Conservation (phyloP, 1,140 invertebrate genomes). For the Conopomorpha cramerella region DNA sequence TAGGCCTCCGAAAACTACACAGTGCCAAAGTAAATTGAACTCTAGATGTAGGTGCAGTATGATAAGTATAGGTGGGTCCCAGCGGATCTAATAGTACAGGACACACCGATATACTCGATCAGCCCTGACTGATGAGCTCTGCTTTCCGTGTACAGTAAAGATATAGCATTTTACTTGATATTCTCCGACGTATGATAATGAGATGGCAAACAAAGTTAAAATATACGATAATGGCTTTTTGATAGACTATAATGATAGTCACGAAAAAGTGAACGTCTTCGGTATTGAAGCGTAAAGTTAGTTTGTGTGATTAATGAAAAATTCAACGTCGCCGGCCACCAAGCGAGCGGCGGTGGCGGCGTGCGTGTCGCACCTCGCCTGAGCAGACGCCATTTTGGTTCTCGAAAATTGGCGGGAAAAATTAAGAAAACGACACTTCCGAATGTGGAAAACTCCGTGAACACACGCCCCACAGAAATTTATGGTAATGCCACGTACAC, state of each 20-base stretch:
- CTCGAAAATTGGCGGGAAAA: conserved; percentile 40
- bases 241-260: not conserved
- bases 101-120: too few relatives aligned
- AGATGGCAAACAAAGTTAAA: not conserved
- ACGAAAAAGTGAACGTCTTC: not conserved
- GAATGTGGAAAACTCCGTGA: conserved; percentile 8
- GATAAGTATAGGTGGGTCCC: not conserved
- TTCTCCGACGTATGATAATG: too few relatives aligned
- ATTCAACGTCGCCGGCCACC: conserved; percentile 12
- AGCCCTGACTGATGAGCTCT: too few relatives aligned
- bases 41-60: not conserved
- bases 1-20: not conserved
- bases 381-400: conserved; percentile 38
- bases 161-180: too few relatives aligned
- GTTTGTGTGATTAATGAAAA: conserved; percentile 1
- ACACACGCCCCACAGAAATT: conserved; percentile 14
- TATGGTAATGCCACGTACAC: conserved; percentile 24
- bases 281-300: too few relatives aligned
- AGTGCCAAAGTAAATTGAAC: not conserved
- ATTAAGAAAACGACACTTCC: conserved; percentile 47
- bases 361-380: conserved; percentile 33
- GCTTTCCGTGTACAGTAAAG: not conserved
- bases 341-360: conserved; percentile 14
- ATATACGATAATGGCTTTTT: not conserved
- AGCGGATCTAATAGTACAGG: too few relatives aligned